Evolutionary conservation across 2,888 invertebrate species (phyloP).

Genomic region (Lepeophtheirus nordmannii): DNA sequence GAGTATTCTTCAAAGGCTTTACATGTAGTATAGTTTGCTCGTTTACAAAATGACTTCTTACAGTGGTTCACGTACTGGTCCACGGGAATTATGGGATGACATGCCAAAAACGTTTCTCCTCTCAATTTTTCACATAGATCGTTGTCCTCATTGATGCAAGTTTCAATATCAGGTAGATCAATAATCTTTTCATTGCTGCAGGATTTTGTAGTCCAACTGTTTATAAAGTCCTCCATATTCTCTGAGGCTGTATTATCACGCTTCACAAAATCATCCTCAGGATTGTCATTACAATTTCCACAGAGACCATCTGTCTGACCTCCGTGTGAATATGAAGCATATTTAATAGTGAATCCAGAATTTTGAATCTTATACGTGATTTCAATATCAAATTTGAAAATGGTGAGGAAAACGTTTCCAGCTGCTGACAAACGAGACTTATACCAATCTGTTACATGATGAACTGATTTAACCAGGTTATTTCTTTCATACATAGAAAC

Average conservation of each 20-base stretch:
- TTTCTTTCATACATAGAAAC: neutral
- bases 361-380: neutral
- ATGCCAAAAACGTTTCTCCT: neutral
- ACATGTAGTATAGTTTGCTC: neutral
- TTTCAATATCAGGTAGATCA: neutral
- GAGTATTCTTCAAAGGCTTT: conserved; percentile 1
- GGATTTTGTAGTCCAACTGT: neutral
- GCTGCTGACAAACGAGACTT: neutral
- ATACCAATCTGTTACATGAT: neutral
- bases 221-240: neutral
- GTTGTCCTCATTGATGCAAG: neutral
- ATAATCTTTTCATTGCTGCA: neutral
- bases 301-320: neutral
- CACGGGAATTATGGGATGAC: neutral
- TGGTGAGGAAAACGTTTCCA: neutral
- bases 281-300: neutral
- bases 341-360: neutral
- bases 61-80: conserved; percentile 2
- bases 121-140: neutral
- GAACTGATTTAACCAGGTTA: neutral
- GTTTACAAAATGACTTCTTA: neutral
- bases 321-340: neutral
- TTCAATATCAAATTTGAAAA: conserved; percentile 1
- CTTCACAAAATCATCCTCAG: neutral
- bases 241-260: neutral